A percentile compares a stretch with the other conserved stretches of the same genome.
Evolutionary conservation across 2,113 vertebrate species (phyloP).

Genomic region (Oreocharis arfaki): DNA sequence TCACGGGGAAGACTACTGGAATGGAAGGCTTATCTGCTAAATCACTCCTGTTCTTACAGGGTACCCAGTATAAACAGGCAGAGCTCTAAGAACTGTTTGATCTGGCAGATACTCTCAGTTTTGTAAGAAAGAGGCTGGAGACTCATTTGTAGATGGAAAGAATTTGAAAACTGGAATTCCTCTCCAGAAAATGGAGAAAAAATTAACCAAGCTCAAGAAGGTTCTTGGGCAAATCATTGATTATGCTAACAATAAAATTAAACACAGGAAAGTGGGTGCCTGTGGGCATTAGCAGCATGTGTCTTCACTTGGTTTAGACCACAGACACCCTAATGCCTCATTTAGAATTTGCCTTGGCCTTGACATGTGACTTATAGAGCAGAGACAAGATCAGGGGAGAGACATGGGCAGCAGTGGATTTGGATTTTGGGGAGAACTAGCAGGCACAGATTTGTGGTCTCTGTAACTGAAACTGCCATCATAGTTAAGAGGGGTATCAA

Average conservation of each 20-base stretch:
- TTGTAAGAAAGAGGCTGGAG: neutral
- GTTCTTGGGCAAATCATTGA: neutral
- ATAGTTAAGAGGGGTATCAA: neutral
- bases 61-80: neutral
- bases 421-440: neutral
- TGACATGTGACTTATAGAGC: neutral
- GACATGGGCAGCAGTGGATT: neutral
- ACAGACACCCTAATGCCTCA: neutral
- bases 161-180: neutral
- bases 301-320: neutral
- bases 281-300: neutral
- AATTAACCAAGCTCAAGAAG: neutral
- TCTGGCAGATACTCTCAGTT: neutral
- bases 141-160: neutral
- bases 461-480: neutral
- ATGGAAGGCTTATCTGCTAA: neutral
- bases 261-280: neutral
- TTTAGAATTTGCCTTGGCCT: neutral
- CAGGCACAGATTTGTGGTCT: neutral
- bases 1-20: neutral
- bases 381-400: neutral
- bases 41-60: neutral
- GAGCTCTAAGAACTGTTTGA: neutral
- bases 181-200: neutral
- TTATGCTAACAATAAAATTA: neutral